Percentiles rank a stretch among this genome's conserved stretches.
Conservation (phyloP, 2,888 invertebrate species). For the Notodonta dromedarius region DNA sequence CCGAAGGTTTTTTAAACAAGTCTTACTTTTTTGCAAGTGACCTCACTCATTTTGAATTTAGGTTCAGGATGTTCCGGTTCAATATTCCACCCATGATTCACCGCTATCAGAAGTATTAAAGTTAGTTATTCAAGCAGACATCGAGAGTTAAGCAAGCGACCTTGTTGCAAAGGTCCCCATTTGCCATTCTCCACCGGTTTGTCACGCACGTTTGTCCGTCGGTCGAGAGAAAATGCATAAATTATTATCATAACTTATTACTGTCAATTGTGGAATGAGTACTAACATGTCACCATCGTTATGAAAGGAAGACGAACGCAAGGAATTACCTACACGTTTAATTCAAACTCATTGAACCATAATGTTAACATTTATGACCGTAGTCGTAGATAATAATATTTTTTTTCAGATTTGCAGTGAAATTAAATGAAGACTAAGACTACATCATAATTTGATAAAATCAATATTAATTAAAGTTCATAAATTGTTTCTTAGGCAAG, state of each 20-base stretch:
- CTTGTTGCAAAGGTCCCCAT: constrained; percentile 68
- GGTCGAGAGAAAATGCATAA: constrained; percentile 35
- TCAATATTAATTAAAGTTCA: too few species aligned
- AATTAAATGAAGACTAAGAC: too few species aligned
- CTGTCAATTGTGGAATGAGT: neutral
- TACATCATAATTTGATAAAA: too few species aligned
- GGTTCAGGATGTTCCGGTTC: constrained; percentile 31
- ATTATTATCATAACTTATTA: constrained; percentile 21
- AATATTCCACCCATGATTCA: constrained; percentile 41
- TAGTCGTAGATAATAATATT: too few species aligned
- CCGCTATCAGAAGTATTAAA: constrained; percentile 18
- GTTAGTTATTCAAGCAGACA: constrained; percentile 24
- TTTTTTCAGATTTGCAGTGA: too few species aligned
- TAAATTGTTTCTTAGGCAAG: too few species aligned
- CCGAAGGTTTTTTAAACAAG: too few species aligned
- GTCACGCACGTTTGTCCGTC: constrained; percentile 54
- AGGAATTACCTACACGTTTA: too few species aligned
- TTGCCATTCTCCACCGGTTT: constrained; percentile 66
- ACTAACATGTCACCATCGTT: too few species aligned
- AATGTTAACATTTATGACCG: too few species aligned
- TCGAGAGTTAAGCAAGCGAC: constrained; percentile 54
- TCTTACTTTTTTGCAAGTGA: neutral
- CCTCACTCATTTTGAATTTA: neutral
- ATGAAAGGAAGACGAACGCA: too few species aligned
- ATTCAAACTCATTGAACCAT: too few species aligned